A percentile compares a stretch with the other conserved stretches of the same genome.
Conservation (phyloP, 2,797 vertebrate species). For the Orestias chungarensis region DNA sequence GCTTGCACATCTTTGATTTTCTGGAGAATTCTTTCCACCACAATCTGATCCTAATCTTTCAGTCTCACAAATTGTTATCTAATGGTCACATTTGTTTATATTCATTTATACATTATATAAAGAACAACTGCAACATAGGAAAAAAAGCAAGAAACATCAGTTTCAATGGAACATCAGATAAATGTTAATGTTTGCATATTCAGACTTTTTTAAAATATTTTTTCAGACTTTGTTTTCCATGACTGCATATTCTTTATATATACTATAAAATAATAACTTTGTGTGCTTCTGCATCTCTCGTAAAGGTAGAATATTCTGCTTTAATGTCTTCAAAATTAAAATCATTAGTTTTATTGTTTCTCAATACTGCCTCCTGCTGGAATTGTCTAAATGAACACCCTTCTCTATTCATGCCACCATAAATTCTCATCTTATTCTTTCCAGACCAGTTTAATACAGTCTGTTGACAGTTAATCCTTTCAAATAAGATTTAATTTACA, state of each 20-base stretch:
- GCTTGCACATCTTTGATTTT: too few relatives aligned
- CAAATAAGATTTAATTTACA: slow-evolving; percentile 2
- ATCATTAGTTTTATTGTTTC: background rate
- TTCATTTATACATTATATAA: background rate
- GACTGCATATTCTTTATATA: background rate
- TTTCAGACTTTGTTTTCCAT: background rate
- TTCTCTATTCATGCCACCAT: background rate
- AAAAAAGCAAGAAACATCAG: background rate
- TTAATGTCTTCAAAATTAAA: background rate
- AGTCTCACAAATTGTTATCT: background rate
- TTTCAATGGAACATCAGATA: background rate
- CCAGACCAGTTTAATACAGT: too few relatives aligned
- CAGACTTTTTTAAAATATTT: background rate
- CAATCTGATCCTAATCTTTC: too few relatives aligned
- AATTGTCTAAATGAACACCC: background rate
- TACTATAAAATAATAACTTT: background rate
- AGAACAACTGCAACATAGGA: background rate
- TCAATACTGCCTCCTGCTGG: background rate
- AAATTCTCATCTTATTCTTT: too few relatives aligned
- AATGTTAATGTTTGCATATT: background rate
- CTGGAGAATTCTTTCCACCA: too few relatives aligned
- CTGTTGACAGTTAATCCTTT: slow-evolving; percentile 11
- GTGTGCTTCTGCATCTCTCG: background rate
- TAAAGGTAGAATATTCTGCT: background rate
- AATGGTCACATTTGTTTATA: too few relatives aligned